Base-by-base conservation (phyloP, 2,888 invertebrate genomes). In the Julus scandinavius region DNA sequence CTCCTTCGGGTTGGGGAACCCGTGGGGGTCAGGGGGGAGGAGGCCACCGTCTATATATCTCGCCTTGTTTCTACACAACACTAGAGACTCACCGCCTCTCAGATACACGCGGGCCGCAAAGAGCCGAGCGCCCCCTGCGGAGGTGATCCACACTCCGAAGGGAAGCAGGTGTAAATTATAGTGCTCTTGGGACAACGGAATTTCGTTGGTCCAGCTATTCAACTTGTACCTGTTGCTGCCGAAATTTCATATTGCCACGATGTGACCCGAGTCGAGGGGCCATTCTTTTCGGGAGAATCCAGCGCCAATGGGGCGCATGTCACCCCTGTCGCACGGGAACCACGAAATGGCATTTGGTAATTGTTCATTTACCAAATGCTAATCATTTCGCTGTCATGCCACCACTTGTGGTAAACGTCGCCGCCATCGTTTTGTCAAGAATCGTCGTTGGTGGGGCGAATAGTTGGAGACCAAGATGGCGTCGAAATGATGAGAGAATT, bases 111-210 rank as follows among this genome's bases (percentile, higher is more conserved):
- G n/a, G n/a, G n/a, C n/a, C 80, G 80, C 80, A 80, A 29, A 80
- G 85, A 17, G 38, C 38, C 85, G 45, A 40, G 85, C 45, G 45
- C 86, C 86, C 41, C 86, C 49, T 86, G 86, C 50, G 49, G 86
- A 50, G 86, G 54, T 38, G 38, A 45, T 86, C 86, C 86, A 86
- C 86, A 86, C 49, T 50, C 49, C 86, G 54, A 86, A 50, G 86
- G 45, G 86, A 86, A 86, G 86, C 54, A 86, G 86, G 86, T 86
- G 86, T 86, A 86, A 86, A 86, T 86, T 86, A 86, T 50, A 86
- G 86, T 41, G 45, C 50, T 86, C 38, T 41, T 29, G 54, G 54
- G 54, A 86, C 41, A 86, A 86, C 49, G 86, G 85, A 84, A 84
- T 84, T 84, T 84, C 4, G 40, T 84, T 38, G 45, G n/a, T 40